Percentiles rank a stretch among this genome's conserved stretches.
phyloP scores from a whole-genome alignment of 2,113 vertebrate genomes.

The human (Homo sapiens) region DNA sequence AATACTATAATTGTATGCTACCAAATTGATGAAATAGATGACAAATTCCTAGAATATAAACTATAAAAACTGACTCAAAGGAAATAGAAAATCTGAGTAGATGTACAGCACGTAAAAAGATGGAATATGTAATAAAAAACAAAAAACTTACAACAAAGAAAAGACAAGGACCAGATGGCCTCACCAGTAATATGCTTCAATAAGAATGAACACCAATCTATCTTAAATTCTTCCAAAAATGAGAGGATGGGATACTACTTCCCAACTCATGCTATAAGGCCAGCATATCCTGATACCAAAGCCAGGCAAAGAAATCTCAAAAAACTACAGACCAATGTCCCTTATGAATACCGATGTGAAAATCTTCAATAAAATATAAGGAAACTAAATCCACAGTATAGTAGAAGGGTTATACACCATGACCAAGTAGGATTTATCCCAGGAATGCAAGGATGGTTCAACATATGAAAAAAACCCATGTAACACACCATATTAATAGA shows the following conservation, averaged over 20 bases:
- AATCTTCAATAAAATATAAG: neutral
- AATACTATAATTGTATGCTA: neutral
- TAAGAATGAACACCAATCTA: neutral
- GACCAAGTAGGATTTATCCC: neutral
- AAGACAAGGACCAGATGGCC: neutral
- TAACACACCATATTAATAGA: neutral
- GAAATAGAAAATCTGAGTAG: neutral
- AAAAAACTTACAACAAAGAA: neutral
- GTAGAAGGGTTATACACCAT: neutral
- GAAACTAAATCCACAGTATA: neutral
- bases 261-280: neutral
- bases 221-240: neutral
- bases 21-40: neutral
- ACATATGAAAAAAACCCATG: neutral
- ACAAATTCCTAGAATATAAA: neutral
- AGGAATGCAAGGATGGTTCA: neutral
- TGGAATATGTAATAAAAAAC: neutral
- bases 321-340: neutral
- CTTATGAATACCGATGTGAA: neutral
- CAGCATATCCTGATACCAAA: neutral
- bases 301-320: neutral
- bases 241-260: neutral
- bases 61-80: neutral
- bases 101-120: neutral
- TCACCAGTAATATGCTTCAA: neutral